Evolutionary conservation across 2,113 vertebrate genomes (phyloP).

Genomic region (Nesoenas mayeri): DNA sequence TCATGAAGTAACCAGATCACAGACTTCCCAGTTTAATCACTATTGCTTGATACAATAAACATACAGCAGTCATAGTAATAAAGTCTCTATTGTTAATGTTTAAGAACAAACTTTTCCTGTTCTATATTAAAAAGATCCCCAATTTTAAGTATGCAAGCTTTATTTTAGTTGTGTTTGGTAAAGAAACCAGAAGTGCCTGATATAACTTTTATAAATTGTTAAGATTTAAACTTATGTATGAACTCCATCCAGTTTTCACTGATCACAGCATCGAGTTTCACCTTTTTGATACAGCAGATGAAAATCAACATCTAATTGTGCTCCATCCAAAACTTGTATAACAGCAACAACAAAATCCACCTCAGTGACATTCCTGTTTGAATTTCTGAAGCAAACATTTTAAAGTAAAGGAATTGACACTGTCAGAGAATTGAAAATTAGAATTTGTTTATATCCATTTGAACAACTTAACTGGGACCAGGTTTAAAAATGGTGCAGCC

Average conservation of each 20-base stretch:
- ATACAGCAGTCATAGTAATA: neutral
- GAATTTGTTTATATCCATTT: neutral
- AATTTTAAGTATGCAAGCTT: neutral
- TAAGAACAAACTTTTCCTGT: neutral
- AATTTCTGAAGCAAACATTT: constrained; percentile 20
- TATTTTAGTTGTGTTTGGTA: constrained; percentile 26
- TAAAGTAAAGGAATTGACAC: neutral
- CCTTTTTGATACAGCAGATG: constrained; percentile 79
- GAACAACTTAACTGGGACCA: neutral
- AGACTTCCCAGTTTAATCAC: constrained; percentile 21
- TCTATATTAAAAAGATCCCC: neutral
- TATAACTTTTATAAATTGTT: neutral
- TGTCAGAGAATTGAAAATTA: neutral
- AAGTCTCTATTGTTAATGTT: constrained; percentile 3
- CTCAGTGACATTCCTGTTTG: neutral
- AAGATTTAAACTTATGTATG: constrained; percentile 80
- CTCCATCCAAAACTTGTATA: constrained; percentile 83
- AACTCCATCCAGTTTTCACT: constrained; percentile 85
- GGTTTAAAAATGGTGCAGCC: neutral
- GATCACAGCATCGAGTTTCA: constrained; percentile 79
- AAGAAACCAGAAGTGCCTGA: constrained; percentile 24
- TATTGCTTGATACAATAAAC: neutral
- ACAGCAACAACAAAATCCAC: neutral
- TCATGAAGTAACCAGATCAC: constrained; percentile 27
- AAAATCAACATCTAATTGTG: constrained; percentile 86